A percentile compares a stretch with the other conserved stretches of the same genome.
Evolutionary conservation across 2,888 invertebrate genomes (phyloP).

Genomic region (Heliconius ethilla): DNA sequence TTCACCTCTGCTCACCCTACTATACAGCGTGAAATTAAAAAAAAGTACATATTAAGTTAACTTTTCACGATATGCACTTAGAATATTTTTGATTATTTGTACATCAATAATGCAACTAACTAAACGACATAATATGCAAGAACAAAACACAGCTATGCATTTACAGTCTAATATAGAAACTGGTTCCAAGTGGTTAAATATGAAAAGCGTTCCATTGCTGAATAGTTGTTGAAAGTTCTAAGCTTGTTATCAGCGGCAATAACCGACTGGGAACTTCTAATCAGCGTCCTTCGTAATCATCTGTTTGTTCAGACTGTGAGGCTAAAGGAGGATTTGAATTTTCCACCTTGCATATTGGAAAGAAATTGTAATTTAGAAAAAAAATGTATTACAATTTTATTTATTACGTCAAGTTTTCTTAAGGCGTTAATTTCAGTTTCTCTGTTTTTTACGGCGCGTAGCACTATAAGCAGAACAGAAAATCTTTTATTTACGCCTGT

Average conservation of each 20-base stretch:
- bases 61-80: not conserved
- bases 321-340: constrained; percentile 4
- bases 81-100: not conserved
- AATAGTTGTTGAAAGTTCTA: constrained; percentile 37
- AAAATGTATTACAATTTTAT: not conserved
- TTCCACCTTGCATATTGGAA: not conserved
- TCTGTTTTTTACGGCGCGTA: no score
- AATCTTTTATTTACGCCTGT: no score
- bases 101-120: not conserved
- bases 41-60: no score
- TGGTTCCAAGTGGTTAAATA: constrained; percentile 28
- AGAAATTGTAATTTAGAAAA: not conserved
- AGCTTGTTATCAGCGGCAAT: constrained; percentile 26
- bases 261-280: constrained; percentile 33
- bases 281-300: constrained; percentile 34
- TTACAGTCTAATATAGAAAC: constrained; percentile 9
- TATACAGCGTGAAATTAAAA: no score
- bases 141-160: not conserved
- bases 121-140: not conserved
- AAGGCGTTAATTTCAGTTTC: no score
- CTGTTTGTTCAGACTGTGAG: constrained; percentile 24
- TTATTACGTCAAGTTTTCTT: no score
- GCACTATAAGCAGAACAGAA: no score
- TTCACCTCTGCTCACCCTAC: no score
- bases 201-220: constrained; percentile 28